Conservation (phyloP, 2,888 invertebrate genomes). For the Hirtodrosophila trivittata region DNA sequence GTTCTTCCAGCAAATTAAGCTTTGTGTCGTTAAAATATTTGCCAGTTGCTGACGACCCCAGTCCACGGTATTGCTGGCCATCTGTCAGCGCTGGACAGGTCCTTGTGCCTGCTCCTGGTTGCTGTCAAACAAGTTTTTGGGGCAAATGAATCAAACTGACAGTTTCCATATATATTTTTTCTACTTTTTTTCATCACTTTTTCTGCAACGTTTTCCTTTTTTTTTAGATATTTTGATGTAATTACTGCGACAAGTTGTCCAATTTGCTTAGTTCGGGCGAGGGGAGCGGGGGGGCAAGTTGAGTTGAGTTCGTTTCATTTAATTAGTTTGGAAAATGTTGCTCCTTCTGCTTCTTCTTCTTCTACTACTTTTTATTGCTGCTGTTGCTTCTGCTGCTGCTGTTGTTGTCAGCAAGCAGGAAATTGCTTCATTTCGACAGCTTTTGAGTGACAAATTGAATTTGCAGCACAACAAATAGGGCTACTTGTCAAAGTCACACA, state of each 20-base stretch:
- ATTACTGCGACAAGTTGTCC: constrained; percentile 73
- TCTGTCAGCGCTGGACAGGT: constrained; percentile 61
- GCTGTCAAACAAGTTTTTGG: constrained; percentile 45
- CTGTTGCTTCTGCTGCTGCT: constrained; percentile 15
- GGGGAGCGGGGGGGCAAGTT: constrained; percentile 29
- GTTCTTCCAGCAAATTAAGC: constrained; percentile 73
- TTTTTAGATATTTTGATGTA: constrained; percentile 69
- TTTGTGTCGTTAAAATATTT: constrained; percentile 57
- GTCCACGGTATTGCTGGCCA: constrained; percentile 38
- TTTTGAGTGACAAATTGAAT: constrained; percentile 75
- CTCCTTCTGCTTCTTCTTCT: constrained; percentile 9
- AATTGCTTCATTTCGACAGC: constrained; percentile 71
- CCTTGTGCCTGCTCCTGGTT: constrained; percentile 21
- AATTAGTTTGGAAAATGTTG: constrained; percentile 72
- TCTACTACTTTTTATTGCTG: not conserved
- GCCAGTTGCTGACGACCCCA: constrained; percentile 6
- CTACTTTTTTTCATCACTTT: constrained; percentile 4
- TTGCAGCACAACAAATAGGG: constrained; percentile 66
- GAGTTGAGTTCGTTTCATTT: constrained; percentile 65
- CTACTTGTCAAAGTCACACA: constrained; percentile 58
- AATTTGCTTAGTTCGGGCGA: constrained; percentile 66
- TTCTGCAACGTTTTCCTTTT: constrained; percentile 33
- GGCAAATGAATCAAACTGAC: constrained; percentile 68
- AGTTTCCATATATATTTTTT: constrained; percentile 45
- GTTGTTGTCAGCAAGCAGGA: constrained; percentile 55